A percentile compares a stretch with the other conserved stretches of the same genome.
phyloP scores from a whole-genome alignment of 2,113 vertebrate species.

The Ovis aries region ARS-UI_Ramb_v3.0 NC_056054.1:29827501-29828000 shows the following conservation, averaged over 20 bases:
- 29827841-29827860: conserved; percentile 65
- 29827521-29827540: neutral
- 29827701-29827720: conserved; percentile 58
- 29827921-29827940: conserved; percentile 45
- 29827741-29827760: conserved; percentile 63
- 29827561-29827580: neutral
- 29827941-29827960: conserved; percentile 20
- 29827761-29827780: conserved; percentile 66
- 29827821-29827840: conserved; percentile 72
- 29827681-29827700: neutral
- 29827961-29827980: neutral
- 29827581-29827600: neutral
- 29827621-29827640: conserved; percentile 3
- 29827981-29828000: neutral
- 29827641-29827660: conserved; percentile 1
- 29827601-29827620: neutral
- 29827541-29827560: neutral
- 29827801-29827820: conserved; percentile 67
- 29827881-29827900: conserved; percentile 64
- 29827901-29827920: conserved; percentile 60
- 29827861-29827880: conserved; percentile 64
- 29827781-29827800: conserved; percentile 61
- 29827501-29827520: neutral
- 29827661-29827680: conserved; percentile 1
- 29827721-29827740: conserved; percentile 38